Base-by-base conservation (phyloP, 2,113 vertebrate genomes). In the Apistogramma diplotaenia region DNA sequence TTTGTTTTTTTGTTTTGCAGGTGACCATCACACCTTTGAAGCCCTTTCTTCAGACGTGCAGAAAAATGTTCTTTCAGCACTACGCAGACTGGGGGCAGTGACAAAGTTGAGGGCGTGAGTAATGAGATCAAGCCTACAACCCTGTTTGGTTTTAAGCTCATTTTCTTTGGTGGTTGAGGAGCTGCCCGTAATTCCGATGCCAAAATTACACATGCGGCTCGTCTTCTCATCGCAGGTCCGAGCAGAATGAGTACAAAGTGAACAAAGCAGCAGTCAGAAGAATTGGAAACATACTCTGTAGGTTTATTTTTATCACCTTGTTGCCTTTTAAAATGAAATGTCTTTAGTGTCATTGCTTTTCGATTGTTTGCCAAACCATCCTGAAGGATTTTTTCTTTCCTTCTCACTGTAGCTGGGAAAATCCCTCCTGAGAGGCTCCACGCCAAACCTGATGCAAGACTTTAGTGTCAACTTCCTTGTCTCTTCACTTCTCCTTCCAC, bases 11-110 rank as follows among this genome's bases (percentile, higher is more conserved):
- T 73, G 8, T 23, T n/a, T 9, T 6, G 1, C 81, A 99, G 98
- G 96, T 59, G 88, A 91, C 58, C 95, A 94, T 0, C 87, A 93
- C 40, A 97, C 97, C 84, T 96, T 97, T 0, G 97, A 99, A 73
- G 95, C 94, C 0, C 91, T 99, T 18, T 99, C 98, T 23, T 97
- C 96, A 0, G 97, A 99, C 78, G 88, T 94, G 33, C 97, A 97
- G 79, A 99, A 97, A 85, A 99, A 99, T 46, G 94, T 94, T 79
- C 83, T 99, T 81, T 87, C 95, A 15, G 93, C 96, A 40, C 95
- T 97, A 62, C 90, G 95, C 49, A 92, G 96, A 46, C 91, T 98
- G 15, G 92, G 93, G 2, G 93, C 90, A 11, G 81, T 95, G 51
- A 94, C 94, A 23, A 97, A 94, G 93, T 91, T 80, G 60, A 96